Conservation (phyloP, 2,888 invertebrate species). For the Amiota minor region DNA sequence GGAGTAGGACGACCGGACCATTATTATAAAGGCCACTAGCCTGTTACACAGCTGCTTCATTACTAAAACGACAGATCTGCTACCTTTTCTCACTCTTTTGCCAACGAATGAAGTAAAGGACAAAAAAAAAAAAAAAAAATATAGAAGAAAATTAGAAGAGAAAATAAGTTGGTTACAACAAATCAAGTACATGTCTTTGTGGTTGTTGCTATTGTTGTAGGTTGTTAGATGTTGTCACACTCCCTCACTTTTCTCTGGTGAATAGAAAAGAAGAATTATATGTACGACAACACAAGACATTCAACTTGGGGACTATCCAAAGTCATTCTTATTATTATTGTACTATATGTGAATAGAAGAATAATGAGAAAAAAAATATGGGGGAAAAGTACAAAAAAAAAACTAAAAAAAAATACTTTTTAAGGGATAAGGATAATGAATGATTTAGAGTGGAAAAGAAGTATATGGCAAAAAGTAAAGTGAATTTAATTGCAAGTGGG, state of each 20-base stretch:
- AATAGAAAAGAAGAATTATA: background rate
- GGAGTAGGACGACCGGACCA: background rate
- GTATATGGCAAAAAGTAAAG: background rate
- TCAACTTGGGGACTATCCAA: conserved; percentile 3
- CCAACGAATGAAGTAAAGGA: background rate
- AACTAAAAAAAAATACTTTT: background rate
- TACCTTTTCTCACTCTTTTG: no score
- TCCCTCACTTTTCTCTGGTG: no score
- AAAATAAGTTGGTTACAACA: background rate
- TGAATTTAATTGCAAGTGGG: no score
- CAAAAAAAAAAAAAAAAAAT: background rate
- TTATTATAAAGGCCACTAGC: background rate
- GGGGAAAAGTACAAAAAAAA: no score
- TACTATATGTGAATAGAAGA: background rate
- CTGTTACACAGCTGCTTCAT: no score
- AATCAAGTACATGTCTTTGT: conserved; percentile 2
- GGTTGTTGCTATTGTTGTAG: background rate
- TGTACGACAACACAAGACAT: conserved; percentile 10
- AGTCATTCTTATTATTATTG: background rate
- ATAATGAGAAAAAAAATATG: background rate
- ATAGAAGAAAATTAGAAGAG: no score
- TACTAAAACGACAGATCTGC: no score
- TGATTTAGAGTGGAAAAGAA: background rate
- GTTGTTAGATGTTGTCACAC: no score
- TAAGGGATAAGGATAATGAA: background rate